Conservation (phyloP, 2,888 invertebrate species). For the Eupithecia dodoneata region DNA sequence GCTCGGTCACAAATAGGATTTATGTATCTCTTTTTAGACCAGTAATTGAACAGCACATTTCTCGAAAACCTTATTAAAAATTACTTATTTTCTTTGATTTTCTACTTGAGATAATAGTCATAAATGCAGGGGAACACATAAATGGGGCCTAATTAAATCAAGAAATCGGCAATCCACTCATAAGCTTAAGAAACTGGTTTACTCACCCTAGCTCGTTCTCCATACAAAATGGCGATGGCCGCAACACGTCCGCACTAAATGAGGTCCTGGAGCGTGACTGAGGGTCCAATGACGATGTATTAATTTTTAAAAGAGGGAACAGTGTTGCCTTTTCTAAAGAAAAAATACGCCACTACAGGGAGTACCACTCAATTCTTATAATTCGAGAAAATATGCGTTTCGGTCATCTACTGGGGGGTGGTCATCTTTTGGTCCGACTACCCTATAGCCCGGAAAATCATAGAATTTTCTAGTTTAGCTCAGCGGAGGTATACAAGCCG, state of each 20-base stretch:
- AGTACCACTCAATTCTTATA: too few relatives aligned
- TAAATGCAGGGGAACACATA: slow-evolving; percentile 8
- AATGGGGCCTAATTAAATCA: slow-evolving; percentile 13
- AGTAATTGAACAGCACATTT: slow-evolving; percentile 15
- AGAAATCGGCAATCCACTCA: slow-evolving; percentile 13
- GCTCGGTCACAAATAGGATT: neutral
- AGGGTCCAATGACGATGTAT: neutral
- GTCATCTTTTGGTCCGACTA: too few relatives aligned
- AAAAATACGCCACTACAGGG: too few relatives aligned
- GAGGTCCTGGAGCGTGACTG: neutral
- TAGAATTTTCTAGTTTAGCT: too few relatives aligned
- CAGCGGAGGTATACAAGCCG: too few relatives aligned
- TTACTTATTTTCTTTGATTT: slow-evolving; percentile 7
- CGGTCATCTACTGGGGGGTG: too few relatives aligned
- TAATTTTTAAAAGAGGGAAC: too few relatives aligned
- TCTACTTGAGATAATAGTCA: neutral
- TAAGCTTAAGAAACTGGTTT: slow-evolving; percentile 18
- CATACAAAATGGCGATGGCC: slow-evolving; percentile 6
- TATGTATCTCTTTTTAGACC: slow-evolving; percentile 11
- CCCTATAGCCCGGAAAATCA: too few relatives aligned
- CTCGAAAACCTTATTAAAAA: slow-evolving; percentile 14
- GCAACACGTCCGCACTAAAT: slow-evolving; percentile 8
- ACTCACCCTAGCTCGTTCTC: slow-evolving; percentile 16
- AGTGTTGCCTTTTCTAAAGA: too few relatives aligned
- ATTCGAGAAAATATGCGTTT: too few relatives aligned